Evolutionary conservation across 1,140 invertebrate species (phyloP).

Genomic region (Cherax quadricarinatus): DNA sequence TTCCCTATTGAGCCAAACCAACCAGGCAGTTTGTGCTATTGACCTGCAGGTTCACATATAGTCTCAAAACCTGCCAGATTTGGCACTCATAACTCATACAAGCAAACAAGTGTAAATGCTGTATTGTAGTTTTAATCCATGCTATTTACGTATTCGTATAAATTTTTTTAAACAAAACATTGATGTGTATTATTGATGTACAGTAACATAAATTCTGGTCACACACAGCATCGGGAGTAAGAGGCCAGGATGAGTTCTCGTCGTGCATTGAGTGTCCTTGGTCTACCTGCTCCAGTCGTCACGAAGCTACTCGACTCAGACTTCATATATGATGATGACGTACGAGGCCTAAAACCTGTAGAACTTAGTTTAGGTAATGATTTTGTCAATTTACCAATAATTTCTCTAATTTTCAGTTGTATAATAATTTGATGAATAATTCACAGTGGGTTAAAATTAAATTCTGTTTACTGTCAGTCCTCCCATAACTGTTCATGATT

Average conservation of each 20-base stretch:
- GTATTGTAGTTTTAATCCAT: too few relatives aligned
- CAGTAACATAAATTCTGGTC: not conserved
- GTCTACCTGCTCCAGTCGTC: slow-evolving; percentile 11
- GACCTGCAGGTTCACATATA: too few relatives aligned
- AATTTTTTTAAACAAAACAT: too few relatives aligned
- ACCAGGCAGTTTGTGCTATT: too few relatives aligned
- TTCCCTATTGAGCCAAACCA: too few relatives aligned
- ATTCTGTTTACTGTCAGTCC: not conserved
- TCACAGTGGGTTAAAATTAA: not conserved
- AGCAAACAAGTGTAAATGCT: too few relatives aligned
- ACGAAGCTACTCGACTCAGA: slow-evolving; percentile 11
- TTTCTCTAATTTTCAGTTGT: not conserved
- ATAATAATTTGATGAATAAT: not conserved
- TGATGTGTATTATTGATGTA: too few relatives aligned
- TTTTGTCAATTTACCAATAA: not conserved
- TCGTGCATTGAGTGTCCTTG: slow-evolving; percentile 5
- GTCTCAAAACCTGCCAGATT: too few relatives aligned
- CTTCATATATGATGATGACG: slow-evolving; percentile 34
- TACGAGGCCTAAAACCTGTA: slow-evolving; percentile 15
- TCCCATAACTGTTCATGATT: too few relatives aligned
- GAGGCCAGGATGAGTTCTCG: not conserved
- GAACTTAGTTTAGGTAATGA: slow-evolving; percentile 42
- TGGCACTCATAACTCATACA: too few relatives aligned
- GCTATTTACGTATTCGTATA: too few relatives aligned
- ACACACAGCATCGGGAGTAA: not conserved